A percentile compares a stretch with the other conserved stretches of the same genome.
phyloP scores from a whole-genome alignment of 2,113 vertebrate species.

The Eupsittula cactorum region DNA sequence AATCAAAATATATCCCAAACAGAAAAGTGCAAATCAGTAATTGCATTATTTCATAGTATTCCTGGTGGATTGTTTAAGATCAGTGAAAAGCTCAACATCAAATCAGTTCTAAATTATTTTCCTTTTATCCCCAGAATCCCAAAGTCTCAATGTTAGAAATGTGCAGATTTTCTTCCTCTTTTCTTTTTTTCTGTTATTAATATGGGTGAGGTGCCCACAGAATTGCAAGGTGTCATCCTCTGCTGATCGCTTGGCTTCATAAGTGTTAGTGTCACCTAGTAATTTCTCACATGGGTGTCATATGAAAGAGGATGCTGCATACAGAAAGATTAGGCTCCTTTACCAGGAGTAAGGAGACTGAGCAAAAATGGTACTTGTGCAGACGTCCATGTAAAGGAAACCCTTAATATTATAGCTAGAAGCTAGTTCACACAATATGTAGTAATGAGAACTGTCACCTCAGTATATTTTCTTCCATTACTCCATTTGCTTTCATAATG shows the following conservation, averaged over 20 bases:
- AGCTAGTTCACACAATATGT: neutral
- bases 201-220: neutral
- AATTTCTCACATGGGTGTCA: neutral
- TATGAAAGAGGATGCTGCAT: neutral
- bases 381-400: neutral
- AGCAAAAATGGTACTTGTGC: neutral
- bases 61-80: neutral
- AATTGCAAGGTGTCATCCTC: neutral
- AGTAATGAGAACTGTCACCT: neutral
- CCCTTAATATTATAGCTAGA: neutral
- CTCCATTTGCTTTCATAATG: neutral
- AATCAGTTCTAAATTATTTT: neutral
- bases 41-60: neutral
- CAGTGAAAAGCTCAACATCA: neutral
- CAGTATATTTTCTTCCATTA: neutral
- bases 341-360: neutral
- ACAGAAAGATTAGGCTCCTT: neutral
- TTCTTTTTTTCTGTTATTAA: neutral
- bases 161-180: neutral
- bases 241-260: neutral
- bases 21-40: neutral
- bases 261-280: neutral
- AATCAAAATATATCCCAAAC: conserved; percentile 9
- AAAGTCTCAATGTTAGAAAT: neutral
- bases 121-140: neutral